These are phyloP conservation scores for Scytalopus superciliaris DNA, from an alignment of 2,113 vertebrate genomes.

Conservation along the genomic window DNA sequence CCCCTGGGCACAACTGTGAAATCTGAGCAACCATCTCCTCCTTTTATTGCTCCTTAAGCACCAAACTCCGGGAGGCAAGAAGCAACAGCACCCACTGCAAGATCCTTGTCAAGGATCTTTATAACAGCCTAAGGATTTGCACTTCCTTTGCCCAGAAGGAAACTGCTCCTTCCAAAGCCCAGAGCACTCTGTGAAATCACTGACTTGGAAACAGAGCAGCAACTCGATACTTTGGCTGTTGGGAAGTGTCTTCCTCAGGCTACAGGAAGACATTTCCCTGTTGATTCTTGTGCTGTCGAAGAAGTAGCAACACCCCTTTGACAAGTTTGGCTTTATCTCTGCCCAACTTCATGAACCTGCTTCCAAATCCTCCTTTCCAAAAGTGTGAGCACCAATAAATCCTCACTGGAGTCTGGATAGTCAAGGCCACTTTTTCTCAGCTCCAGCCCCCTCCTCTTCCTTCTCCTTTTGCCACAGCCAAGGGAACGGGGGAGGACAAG, in stretches of 20 bases:
- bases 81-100: neutral
- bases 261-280: neutral
- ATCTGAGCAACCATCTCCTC: neutral
- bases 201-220: neutral
- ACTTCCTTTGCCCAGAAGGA: neutral
- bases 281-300: neutral
- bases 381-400: neutral
- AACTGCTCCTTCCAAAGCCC: neutral
- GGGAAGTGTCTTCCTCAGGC: neutral
- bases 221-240: neutral
- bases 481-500: rapidly evolving
- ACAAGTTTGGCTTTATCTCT: neutral
- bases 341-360: neutral
- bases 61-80: neutral
- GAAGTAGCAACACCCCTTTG: neutral
- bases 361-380: neutral
- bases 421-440: neutral
- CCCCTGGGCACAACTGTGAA: neutral
- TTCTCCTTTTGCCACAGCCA: neutral
- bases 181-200: neutral
- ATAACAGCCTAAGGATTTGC: neutral
- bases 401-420: neutral
- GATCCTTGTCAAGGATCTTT: neutral
- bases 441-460: neutral
- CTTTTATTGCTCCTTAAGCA: conserved; percentile 19